A percentile compares a stretch with the other conserved stretches of the same genome.
phyloP scores from a whole-genome alignment of 2,888 invertebrate genomes.

The Lissocephala sabroskyi region DNA sequence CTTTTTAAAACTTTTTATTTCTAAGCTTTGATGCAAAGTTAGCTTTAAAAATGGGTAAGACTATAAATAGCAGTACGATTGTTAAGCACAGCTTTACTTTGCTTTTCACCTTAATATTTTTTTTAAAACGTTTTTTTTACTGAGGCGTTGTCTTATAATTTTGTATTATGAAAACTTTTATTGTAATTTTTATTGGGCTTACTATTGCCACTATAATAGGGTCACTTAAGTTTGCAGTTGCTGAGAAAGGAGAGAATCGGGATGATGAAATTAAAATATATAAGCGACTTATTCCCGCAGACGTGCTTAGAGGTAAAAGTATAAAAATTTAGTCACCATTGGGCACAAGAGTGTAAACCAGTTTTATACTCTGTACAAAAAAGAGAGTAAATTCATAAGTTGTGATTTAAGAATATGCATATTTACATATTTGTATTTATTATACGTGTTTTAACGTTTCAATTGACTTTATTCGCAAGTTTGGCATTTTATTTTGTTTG shows the following conservation, averaged over 20 bases:
- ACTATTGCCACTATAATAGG: conserved; percentile 14
- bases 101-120: too few species aligned
- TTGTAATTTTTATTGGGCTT: conserved; percentile 11
- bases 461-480: background rate
- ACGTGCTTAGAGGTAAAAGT: conserved; percentile 86
- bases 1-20: too few species aligned
- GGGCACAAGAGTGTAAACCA: too few species aligned
- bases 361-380: too few species aligned
- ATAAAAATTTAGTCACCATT: background rate
- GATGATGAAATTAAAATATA: conserved; percentile 78
- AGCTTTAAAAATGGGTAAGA: too few species aligned
- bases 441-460: too few species aligned
- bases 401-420: too few species aligned
- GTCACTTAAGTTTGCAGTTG: conserved; percentile 6
- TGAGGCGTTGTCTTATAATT: background rate
- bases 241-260: conserved; percentile 16
- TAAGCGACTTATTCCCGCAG: conserved; percentile 89
- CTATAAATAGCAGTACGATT: too few species aligned
- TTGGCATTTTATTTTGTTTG: background rate
- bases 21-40: too few species aligned
- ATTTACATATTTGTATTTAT: too few species aligned
- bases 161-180: conserved; percentile 16
- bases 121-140: background rate
- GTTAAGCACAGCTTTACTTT: too few species aligned
- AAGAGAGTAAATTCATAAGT: too few species aligned